Conservation (phyloP, 2,888 invertebrate genomes). For the Aleiodes alternator region DNA sequence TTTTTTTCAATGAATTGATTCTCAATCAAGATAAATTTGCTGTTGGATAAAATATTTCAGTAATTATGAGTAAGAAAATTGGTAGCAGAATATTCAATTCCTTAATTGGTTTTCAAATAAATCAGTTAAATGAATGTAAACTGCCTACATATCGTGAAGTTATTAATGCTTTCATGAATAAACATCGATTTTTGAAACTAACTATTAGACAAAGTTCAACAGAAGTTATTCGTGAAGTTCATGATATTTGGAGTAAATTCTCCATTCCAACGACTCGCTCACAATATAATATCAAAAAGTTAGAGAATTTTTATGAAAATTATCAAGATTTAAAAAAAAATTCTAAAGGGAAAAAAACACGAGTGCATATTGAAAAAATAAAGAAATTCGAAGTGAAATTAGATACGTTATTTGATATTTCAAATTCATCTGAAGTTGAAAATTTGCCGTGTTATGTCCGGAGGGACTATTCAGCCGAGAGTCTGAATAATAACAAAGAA, state of each 20-base stretch:
- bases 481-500: too few relatives aligned
- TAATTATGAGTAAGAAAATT: too few relatives aligned
- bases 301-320: too few relatives aligned
- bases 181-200: not conserved
- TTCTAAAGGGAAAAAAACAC: too few relatives aligned
- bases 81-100: not conserved
- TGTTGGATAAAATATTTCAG: too few relatives aligned
- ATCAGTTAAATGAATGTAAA: not conserved
- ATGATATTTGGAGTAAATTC: not conserved
- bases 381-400: not conserved
- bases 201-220: slow-evolving; percentile 1
- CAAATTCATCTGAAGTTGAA: not conserved
- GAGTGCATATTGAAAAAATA: not conserved
- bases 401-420: not conserved
- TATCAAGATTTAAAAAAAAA: too few relatives aligned
- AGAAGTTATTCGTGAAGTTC: not conserved
- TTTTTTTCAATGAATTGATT: too few relatives aligned
- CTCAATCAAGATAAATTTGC: too few relatives aligned
- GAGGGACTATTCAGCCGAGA: too few relatives aligned
- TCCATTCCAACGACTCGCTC: too few relatives aligned
- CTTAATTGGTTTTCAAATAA: not conserved
- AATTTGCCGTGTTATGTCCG: too few relatives aligned
- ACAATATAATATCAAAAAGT: too few relatives aligned
- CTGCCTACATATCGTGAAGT: not conserved
- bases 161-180: not conserved